Percentiles rank a stretch among this genome's conserved stretches.
These are phyloP conservation scores for Sebastes glaucus DNA, from an alignment of 2,797 vertebrate species.

Conservation along the genomic window DNA sequence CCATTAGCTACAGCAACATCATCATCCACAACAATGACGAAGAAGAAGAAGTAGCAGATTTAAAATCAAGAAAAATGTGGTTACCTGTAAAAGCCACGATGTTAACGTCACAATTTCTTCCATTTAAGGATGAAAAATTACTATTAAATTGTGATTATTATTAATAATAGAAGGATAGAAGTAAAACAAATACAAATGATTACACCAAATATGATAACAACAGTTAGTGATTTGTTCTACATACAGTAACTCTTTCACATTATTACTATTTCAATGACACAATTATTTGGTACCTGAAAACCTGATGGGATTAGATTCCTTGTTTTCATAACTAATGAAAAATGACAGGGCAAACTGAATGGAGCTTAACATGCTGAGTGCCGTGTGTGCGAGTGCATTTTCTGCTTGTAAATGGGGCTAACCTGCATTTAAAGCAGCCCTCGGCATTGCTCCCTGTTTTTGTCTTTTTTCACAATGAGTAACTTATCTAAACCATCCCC, in stretches of 20 bases:
- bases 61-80: background rate
- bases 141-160: background rate
- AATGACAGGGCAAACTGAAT: conserved; percentile 39
- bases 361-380: conserved; percentile 48
- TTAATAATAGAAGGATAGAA: background rate
- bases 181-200: background rate
- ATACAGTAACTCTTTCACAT: conserved; percentile 31
- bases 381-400: conserved; percentile 42
- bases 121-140: background rate
- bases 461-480: conserved; percentile 79
- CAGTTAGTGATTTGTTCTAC: background rate
- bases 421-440: conserved; percentile 75
- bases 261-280: conserved; percentile 47
- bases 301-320: conserved; percentile 71
- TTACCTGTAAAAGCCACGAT: background rate
- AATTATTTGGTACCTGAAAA: conserved; percentile 47
- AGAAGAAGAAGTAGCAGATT: conserved; percentile 12
- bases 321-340: conserved; percentile 69
- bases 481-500: conserved; percentile 82
- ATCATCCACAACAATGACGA: conserved; percentile 31
- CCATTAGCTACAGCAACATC: conserved; percentile 80
- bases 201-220: background rate
- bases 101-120: background rate
- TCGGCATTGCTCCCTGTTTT: conserved; percentile 67
- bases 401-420: conserved; percentile 58